A percentile compares a stretch with the other conserved stretches of the same genome.
Conservation (phyloP, 2,888 invertebrate genomes). For the Allophyes oxyacanthae region DNA sequence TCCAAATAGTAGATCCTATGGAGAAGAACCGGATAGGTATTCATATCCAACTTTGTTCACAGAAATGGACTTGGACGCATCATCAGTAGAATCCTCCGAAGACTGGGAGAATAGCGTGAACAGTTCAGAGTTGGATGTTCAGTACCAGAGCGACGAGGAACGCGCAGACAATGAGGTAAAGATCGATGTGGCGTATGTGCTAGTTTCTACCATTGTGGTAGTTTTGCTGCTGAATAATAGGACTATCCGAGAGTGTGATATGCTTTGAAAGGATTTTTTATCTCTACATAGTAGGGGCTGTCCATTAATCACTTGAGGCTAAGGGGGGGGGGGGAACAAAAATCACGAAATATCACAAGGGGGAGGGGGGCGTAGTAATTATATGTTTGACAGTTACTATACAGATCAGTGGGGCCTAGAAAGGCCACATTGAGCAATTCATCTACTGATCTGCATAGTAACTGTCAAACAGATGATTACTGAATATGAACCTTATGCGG, state of each 20-base stretch:
- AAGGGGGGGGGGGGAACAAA: too few species aligned
- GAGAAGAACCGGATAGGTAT: too few species aligned
- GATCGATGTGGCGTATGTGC: neutral
- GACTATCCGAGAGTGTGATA: slow-evolving; percentile 2
- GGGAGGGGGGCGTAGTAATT: too few species aligned
- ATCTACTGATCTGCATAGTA: too few species aligned
- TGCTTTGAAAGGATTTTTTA: neutral
- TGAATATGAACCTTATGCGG: too few species aligned
- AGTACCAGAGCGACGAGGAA: slow-evolving; percentile 90
- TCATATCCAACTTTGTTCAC: slow-evolving; percentile 19
- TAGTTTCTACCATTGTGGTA: neutral
- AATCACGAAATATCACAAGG: too few species aligned
- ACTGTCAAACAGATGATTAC: too few species aligned
- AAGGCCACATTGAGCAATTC: too few species aligned
- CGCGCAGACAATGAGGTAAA: slow-evolving; percentile 87
- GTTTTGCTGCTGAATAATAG: neutral
- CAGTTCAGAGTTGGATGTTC: slow-evolving; percentile 90
- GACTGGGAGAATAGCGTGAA: slow-evolving; percentile 91
- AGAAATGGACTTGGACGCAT: slow-evolving; percentile 80
- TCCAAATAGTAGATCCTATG: too few species aligned
- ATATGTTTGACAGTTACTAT: too few species aligned
- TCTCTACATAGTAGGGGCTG: neutral
- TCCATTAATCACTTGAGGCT: too few species aligned
- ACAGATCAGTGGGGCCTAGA: too few species aligned
- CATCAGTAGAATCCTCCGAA: slow-evolving; percentile 82